Evolutionary conservation across 1,140 invertebrate genomes (phyloP).

Genomic region (Bradysia coprophila): DNA sequence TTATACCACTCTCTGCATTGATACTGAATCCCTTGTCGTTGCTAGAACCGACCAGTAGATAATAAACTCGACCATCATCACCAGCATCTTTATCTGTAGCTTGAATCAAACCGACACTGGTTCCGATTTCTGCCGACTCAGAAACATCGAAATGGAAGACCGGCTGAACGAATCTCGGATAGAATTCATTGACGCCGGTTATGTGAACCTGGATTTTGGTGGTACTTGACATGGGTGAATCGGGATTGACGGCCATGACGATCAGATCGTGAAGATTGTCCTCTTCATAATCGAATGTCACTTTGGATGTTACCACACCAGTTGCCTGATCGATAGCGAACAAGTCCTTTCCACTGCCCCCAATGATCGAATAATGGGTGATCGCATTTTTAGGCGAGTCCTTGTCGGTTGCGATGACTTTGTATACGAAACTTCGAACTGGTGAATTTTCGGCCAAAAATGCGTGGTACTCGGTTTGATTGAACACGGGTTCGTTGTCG

Average conservation of each 20-base stretch:
- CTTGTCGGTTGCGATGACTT: constrained; percentile 61
- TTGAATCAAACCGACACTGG: constrained; percentile 65
- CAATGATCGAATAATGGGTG: constrained; percentile 70
- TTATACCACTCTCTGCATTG: constrained; percentile 63
- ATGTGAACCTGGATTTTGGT: constrained; percentile 59
- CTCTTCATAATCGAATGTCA: constrained; percentile 80
- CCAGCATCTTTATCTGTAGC: constrained; percentile 84
- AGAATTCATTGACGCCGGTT: constrained; percentile 82
- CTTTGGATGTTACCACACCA: constrained; percentile 56
- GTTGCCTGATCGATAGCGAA: constrained; percentile 60
- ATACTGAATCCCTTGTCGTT: constrained; percentile 85
- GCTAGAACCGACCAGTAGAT: constrained; percentile 80
- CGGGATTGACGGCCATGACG: constrained; percentile 73
- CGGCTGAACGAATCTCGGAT: constrained; percentile 77
- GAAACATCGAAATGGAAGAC: constrained; percentile 88
- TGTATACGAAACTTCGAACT: constrained; percentile 52
- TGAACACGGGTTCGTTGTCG: constrained; percentile 72
- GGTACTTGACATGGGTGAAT: constrained; percentile 57
- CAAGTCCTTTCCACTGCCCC: constrained; percentile 50
- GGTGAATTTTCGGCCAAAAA: constrained; percentile 70
- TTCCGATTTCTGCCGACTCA: constrained; percentile 76
- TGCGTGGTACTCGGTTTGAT: constrained; percentile 55
- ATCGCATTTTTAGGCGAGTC: constrained; percentile 84
- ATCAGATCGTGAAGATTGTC: constrained; percentile 56
- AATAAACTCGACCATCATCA: constrained; percentile 81